phyloP scores from a whole-genome alignment of 2,113 vertebrate species.

The Chloropsis cyanopogon region DNA sequence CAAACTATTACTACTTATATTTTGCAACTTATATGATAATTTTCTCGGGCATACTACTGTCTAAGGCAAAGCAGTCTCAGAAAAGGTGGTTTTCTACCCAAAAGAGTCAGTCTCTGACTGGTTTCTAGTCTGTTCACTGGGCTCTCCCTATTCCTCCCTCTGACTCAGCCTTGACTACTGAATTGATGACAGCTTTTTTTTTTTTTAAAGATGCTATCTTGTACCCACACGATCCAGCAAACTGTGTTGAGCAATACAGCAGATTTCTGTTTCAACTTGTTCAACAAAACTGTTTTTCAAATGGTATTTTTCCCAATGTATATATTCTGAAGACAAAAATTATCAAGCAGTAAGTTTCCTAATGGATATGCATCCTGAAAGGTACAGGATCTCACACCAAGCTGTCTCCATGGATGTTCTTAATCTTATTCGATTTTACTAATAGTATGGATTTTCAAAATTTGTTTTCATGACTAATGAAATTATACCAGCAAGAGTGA shows the following conservation, averaged over 20 bases:
- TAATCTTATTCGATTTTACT: background rate
- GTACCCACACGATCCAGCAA: background rate
- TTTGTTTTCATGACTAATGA: background rate
- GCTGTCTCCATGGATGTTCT: background rate
- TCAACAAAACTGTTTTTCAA: background rate
- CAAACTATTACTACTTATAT: background rate
- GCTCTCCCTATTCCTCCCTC: background rate
- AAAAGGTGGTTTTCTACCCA: background rate
- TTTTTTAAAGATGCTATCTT: background rate
- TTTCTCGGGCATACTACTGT: background rate
- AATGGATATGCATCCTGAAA: fast-evolving
- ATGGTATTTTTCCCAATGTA: background rate
- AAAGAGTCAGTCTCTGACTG: background rate
- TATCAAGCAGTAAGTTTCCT: background rate
- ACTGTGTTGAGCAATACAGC: background rate
- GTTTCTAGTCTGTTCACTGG: background rate
- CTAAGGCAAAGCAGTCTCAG: background rate
- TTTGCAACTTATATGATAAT: background rate
- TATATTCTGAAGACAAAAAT: background rate
- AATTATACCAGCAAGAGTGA: background rate
- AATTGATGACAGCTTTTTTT: background rate
- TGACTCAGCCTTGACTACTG: background rate
- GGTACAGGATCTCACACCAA: background rate
- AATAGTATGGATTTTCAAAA: background rate
- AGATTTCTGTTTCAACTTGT: background rate